Conservation (phyloP, 2,797 vertebrate species). For the Notoglanidium macrostoma region DNA sequence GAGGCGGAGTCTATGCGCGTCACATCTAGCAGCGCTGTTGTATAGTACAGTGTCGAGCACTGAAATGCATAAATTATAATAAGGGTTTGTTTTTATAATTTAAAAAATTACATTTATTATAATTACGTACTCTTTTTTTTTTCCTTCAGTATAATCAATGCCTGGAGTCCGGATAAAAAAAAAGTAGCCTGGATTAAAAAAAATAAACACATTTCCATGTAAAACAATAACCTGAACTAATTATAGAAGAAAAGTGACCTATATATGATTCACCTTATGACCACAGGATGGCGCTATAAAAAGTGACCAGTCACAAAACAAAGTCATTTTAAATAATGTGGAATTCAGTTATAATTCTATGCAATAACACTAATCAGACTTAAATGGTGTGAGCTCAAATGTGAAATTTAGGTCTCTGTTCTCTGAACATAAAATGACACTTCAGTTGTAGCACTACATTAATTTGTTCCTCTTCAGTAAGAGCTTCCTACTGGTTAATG, state of each 20-base stretch:
- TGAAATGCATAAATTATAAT: no score
- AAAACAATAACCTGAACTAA: neutral
- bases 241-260: neutral
- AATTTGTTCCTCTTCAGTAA: neutral
- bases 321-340: neutral
- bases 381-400: neutral
- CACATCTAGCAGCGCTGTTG: neutral
- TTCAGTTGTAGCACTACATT: neutral
- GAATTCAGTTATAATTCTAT: neutral
- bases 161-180: neutral
- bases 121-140: neutral
- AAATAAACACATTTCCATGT: neutral
- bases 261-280: neutral
- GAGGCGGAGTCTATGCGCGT: neutral
- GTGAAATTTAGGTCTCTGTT: neutral
- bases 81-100: no score
- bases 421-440: neutral
- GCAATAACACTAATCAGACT: neutral
- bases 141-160: neutral
- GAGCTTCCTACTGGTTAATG: neutral
- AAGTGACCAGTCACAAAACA: neutral
- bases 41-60: neutral
- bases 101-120: neutral
- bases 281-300: constrained; percentile 12
- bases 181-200: neutral